These are phyloP conservation scores for Pheosia gnoma DNA, from an alignment of 2,888 invertebrate species.

Conservation along the genomic window DNA sequence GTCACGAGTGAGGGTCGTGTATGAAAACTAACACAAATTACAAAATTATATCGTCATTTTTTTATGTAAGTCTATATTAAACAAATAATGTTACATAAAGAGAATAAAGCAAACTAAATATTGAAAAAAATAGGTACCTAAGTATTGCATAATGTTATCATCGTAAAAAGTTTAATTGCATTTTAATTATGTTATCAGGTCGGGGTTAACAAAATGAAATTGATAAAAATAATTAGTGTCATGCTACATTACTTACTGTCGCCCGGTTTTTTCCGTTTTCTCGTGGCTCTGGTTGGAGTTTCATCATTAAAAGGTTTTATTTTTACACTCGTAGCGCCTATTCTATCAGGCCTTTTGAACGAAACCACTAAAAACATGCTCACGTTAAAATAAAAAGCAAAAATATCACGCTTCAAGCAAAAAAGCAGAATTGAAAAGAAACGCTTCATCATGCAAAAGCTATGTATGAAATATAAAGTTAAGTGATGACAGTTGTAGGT, in stretches of 20 bases:
- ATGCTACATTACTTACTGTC: slow-evolving; percentile 71
- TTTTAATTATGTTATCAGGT: background rate
- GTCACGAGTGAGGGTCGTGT: too few relatives aligned
- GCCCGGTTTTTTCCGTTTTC: slow-evolving; percentile 91
- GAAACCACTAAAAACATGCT: slow-evolving; percentile 89
- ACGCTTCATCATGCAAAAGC: background rate
- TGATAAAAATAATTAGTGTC: slow-evolving; percentile 10
- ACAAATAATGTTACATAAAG: too few relatives aligned
- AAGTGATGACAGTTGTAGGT: background rate
- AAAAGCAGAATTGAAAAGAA: slow-evolving; percentile 11
- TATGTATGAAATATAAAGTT: background rate
- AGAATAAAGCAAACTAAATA: background rate
- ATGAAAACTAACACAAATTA: too few relatives aligned
- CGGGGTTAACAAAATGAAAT: background rate
- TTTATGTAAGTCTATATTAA: too few relatives aligned
- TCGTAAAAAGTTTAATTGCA: background rate
- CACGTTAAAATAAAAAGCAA: slow-evolving; percentile 36
- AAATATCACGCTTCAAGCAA: slow-evolving; percentile 23
- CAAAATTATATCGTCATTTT: too few relatives aligned
- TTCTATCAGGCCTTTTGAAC: slow-evolving; percentile 89
- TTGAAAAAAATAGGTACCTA: background rate
- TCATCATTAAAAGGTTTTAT: slow-evolving; percentile 59
- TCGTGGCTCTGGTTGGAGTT: slow-evolving; percentile 66
- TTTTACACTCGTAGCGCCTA: slow-evolving; percentile 56
- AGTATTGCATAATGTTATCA: background rate